A percentile compares a stretch with the other conserved stretches of the same genome.
Conservation (phyloP, 2,113 vertebrate genomes). For the Prietella phreatophila region DNA sequence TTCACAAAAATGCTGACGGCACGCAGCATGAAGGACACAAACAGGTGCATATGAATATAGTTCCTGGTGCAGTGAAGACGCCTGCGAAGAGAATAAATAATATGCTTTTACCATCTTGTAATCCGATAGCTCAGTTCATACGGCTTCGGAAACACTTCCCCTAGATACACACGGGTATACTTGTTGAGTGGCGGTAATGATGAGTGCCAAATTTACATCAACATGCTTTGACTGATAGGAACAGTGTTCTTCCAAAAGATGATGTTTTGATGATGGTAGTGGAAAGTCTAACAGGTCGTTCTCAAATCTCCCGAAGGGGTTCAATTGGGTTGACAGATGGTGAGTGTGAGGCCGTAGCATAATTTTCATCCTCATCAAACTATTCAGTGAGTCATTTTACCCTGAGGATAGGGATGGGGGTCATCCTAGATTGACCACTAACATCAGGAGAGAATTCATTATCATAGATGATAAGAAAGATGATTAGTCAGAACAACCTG, state of each 20-base stretch:
- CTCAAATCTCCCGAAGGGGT: neutral
- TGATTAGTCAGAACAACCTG: neutral
- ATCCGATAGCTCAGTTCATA: neutral
- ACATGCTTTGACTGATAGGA: neutral
- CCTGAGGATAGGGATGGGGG: neutral
- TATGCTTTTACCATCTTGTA: neutral
- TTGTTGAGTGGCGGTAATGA: neutral
- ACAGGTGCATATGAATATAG: slow-evolving; percentile 89
- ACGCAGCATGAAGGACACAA: slow-evolving; percentile 87
- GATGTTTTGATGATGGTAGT: neutral
- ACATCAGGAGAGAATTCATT: neutral
- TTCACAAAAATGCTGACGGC: slow-evolving; percentile 86
- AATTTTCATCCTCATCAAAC: neutral
- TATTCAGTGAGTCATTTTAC: neutral
- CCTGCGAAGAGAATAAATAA: slow-evolving; percentile 60
- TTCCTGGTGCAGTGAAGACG: slow-evolving; percentile 88
- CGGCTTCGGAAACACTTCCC: neutral
- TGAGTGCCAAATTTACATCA: neutral
- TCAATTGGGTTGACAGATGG: neutral
- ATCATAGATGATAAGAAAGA: neutral
- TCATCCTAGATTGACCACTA: neutral
- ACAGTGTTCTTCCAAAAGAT: neutral
- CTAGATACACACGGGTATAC: too few relatives aligned
- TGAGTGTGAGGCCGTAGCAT: neutral
- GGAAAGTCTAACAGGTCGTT: neutral